A percentile compares a stretch with the other conserved stretches of the same genome.
phyloP scores from a whole-genome alignment of 64 coral and sea anemone species.

The Hydrozoanthus tunicans region DNA sequence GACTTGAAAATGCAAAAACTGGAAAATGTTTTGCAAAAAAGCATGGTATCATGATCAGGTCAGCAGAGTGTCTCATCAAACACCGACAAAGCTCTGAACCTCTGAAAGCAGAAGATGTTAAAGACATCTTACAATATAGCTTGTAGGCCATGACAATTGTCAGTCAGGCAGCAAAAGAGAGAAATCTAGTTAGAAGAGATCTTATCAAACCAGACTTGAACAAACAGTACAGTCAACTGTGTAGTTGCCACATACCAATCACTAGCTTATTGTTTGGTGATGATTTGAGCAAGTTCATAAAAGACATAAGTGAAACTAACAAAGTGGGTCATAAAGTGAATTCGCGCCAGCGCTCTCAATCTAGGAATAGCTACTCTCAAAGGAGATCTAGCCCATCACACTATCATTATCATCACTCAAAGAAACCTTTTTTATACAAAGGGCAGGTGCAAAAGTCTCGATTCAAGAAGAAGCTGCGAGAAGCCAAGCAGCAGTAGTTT shows the following conservation, averaged over 20 bases:
- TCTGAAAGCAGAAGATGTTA: not conserved
- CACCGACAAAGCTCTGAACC: not conserved
- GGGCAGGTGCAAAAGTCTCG: slow-evolving; percentile 21
- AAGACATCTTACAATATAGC: not conserved
- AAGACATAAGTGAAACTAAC: slow-evolving; percentile 67
- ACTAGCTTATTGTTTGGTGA: slow-evolving; percentile 66
- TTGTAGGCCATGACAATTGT: slow-evolving; percentile 30
- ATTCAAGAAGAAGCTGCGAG: slow-evolving; percentile 46
- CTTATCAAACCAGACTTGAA: slow-evolving; percentile 59
- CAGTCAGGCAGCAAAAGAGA: slow-evolving; percentile 11
- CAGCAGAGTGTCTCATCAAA: too few species aligned
- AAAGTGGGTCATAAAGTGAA: slow-evolving; percentile 43
- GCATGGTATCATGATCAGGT: too few species aligned
- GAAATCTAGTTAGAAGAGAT: slow-evolving; percentile 45
- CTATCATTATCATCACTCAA: slow-evolving; percentile 6
- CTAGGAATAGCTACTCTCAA: slow-evolving; percentile 1
- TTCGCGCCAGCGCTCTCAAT: not conserved
- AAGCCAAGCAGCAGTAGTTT: slow-evolving; percentile 34
- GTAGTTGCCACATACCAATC: slow-evolving; percentile 45
- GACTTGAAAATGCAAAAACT: slow-evolving; percentile 52
- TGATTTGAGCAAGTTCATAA: slow-evolving; percentile 59
- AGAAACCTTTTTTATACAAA: slow-evolving; percentile 73
- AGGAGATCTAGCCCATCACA: not conserved
- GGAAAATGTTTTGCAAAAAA: too few species aligned
- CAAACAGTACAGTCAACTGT: slow-evolving; percentile 41